Evolutionary conservation across 1,140 invertebrate species (phyloP), one percentile per base, ranked within the genome.

Genomic region (Zaprionus gabonicus): DNA sequence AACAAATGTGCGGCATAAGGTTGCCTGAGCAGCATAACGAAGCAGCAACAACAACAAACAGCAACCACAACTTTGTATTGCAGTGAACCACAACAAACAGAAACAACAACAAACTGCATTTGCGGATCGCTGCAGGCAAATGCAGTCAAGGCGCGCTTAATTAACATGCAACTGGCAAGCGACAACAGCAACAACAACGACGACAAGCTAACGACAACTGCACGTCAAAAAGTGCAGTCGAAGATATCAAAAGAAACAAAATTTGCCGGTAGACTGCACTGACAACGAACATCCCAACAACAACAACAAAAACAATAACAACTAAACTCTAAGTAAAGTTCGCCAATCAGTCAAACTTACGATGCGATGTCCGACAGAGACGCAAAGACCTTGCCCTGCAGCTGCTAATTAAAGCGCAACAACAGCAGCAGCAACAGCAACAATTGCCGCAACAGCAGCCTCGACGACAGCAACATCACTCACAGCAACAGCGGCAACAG

Each of bases 141-240:
- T 87, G 80, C 80, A 83, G 81, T 88, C 81, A 88, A 90, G 85
- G 85, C 71, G 85, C 72, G 58, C 85, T 88, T 88, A 88, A 88
- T 88, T 88, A 88, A 88, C 85, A 88, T 88, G 85, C 85, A 88
- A 90, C 81, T 81, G 85, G 72, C 86, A 85, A 76, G 56, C 60
- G 71, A 67, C 78, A 67, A 69, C 69, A 73, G 66, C 53, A 74
- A 56, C 70, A 75, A 41, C 81, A 70, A 49, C 60, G 49, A 57
- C 76, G 65, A 80, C 72, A 86, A 76, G 67, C 36, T 68, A 72
- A 81, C 74, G 59, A 78, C 78, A 80, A 68, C 60, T 60, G 64
- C 60, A 75, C 64, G 59, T 75, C 64, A 78, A 67, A 63, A 74
- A 79, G 71, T 80, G 76, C 81, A 82, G 76, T 85, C 59, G 36